phyloP scores from a whole-genome alignment of 2,797 vertebrate genomes.

The Salarias fasciatus region DNA sequence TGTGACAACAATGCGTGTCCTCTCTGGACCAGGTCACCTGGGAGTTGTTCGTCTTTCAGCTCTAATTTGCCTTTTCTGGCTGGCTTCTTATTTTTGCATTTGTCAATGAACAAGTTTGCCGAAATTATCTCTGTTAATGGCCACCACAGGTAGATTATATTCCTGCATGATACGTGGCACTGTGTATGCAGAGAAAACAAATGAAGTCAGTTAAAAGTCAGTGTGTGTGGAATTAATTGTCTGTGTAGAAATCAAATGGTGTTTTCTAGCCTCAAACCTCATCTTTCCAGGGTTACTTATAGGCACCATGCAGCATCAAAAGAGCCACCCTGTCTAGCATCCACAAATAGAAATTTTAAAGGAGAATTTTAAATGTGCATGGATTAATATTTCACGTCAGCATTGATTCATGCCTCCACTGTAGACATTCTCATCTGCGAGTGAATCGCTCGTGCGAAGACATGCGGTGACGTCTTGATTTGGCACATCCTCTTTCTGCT shows the following conservation, averaged over 20 bases:
- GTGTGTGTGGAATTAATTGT: not conserved
- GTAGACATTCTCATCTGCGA: conserved; percentile 66
- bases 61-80: conserved; percentile 4
- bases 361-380: conserved; percentile 83
- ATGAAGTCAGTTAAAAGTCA: conserved; percentile 15
- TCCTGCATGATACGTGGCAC: conserved; percentile 7
- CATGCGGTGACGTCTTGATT: conserved; percentile 48
- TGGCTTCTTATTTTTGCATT: conserved; percentile 6
- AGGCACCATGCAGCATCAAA: conserved; percentile 72
- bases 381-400: conserved; percentile 83
- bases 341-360: conserved; percentile 81
- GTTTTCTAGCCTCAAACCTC: conserved; percentile 42
- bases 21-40: conserved; percentile 1
- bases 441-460: conserved; percentile 57
- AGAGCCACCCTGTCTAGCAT: conserved; percentile 66
- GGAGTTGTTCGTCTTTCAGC: conserved; percentile 12
- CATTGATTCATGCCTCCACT: conserved; percentile 75
- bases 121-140: conserved; percentile 17
- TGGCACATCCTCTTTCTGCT: conserved; percentile 42
- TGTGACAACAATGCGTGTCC: not conserved
- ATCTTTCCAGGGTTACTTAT: conserved; percentile 65
- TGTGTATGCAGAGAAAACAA: conserved; percentile 25
- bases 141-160: conserved; percentile 14
- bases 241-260: conserved; percentile 13
- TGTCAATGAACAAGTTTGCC: conserved; percentile 20